Percentiles rank a stretch among this genome's conserved stretches.
Evolutionary conservation across 2,113 vertebrate species (phyloP).

Genomic region (Barbus barbus): DNA sequence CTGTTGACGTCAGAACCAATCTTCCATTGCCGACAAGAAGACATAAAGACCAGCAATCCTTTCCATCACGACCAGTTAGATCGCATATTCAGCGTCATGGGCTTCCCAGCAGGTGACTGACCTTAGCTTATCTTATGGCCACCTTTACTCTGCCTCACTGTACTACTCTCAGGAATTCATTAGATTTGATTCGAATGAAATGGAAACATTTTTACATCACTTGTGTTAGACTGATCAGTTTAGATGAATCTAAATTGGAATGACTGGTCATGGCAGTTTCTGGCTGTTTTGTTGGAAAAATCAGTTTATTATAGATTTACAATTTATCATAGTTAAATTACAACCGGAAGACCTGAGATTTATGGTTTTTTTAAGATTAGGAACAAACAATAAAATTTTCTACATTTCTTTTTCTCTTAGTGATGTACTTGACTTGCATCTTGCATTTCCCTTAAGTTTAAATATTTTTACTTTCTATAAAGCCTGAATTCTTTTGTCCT

Average conservation of each 20-base stretch:
- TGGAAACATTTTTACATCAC: neutral
- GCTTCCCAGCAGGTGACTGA: constrained; percentile 92
- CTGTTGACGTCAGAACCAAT: constrained; percentile 96
- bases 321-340: neutral
- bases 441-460: neutral
- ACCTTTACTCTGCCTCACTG: neutral
- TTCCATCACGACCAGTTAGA: constrained; percentile 98
- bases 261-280: neutral
- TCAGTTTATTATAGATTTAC: too few species aligned
- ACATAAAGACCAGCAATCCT: constrained; percentile 99
- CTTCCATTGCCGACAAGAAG: constrained; percentile 98
- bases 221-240: neutral
- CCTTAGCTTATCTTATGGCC: neutral
- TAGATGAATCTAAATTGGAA: neutral
- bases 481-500: neutral
- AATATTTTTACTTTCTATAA: neutral
- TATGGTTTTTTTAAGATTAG: neutral
- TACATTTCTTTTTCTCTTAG: neutral
- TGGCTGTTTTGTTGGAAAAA: too few species aligned
- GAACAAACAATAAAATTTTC: neutral
- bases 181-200: neutral
- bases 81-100: constrained; percentile 99
- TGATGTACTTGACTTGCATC: neutral
- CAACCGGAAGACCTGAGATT: neutral
- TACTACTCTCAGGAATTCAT: neutral